These are phyloP conservation scores for Tympanoctomys barrerae DNA, from an alignment of 2,797 vertebrate genomes.

Conservation along the genomic window DNA sequence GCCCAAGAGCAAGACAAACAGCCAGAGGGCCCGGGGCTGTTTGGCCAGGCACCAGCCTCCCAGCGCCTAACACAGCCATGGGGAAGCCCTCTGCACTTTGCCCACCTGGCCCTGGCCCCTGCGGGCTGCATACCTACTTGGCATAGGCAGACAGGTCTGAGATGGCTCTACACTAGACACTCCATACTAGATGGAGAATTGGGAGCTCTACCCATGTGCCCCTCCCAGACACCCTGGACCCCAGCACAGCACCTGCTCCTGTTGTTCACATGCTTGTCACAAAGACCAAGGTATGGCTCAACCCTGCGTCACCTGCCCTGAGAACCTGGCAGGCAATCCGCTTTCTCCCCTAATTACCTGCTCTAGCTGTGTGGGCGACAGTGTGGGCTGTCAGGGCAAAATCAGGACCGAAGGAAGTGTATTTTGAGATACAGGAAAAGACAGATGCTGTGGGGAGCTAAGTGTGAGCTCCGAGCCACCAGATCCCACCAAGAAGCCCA, in stretches of 20 bases:
- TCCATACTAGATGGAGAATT: background rate
- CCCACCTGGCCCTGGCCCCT: too few species aligned
- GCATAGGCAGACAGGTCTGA: background rate
- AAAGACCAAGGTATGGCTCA: background rate
- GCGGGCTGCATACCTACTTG: rapidly evolving
- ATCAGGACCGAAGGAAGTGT: background rate
- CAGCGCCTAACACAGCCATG: rapidly evolving
- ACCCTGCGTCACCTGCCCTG: conserved; percentile 20
- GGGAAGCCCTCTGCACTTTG: background rate
- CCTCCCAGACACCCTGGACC: background rate
- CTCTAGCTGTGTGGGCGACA: conserved; percentile 6
- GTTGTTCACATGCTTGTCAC: background rate
- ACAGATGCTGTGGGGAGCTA: background rate
- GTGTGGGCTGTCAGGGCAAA: background rate
- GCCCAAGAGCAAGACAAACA: background rate
- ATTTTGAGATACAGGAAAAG: conserved; percentile 18
- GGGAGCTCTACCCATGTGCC: background rate
- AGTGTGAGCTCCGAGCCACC: background rate
- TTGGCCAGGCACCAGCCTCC: background rate
- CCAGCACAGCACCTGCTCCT: background rate
- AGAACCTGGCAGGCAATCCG: conserved; percentile 40
- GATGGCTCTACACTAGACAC: too few species aligned
- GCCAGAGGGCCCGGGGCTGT: background rate
- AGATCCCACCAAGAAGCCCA: background rate
- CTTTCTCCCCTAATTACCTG: conserved; percentile 34